Conservation (phyloP, 2,888 invertebrate genomes). For the Stramonita haemastoma region DNA sequence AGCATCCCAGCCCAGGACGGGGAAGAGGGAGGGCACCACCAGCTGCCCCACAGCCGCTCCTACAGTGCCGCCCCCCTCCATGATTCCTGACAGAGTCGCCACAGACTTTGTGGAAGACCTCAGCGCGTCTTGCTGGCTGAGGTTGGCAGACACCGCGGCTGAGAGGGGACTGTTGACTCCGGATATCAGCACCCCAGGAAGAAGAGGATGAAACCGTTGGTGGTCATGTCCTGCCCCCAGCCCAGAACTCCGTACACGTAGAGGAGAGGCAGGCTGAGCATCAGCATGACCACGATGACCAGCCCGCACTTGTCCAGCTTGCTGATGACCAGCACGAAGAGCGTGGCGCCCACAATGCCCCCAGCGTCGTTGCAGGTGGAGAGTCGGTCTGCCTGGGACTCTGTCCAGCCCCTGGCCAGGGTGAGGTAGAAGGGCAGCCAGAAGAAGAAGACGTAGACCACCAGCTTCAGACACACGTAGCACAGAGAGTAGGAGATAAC, state of each 20-base stretch:
- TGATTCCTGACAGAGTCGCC: slow-evolving; percentile 79
- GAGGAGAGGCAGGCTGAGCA: slow-evolving; percentile 70
- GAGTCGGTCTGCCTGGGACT: slow-evolving; percentile 77
- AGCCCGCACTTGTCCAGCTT: slow-evolving; percentile 66
- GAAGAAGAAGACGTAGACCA: slow-evolving; percentile 80
- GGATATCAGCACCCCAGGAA: slow-evolving; percentile 74
- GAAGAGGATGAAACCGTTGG: slow-evolving; percentile 78
- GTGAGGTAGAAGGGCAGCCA: slow-evolving; percentile 79
- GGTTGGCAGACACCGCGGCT: slow-evolving; percentile 79
- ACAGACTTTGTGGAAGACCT: slow-evolving; percentile 78
- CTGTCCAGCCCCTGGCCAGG: slow-evolving; percentile 73
- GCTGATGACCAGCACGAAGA: slow-evolving; percentile 44
- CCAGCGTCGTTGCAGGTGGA: slow-evolving; percentile 80
- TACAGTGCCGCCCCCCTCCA: slow-evolving; percentile 79
- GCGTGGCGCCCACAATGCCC: slow-evolving; percentile 75
- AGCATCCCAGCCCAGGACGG: slow-evolving; percentile 75
- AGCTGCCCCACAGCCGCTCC: slow-evolving; percentile 79
- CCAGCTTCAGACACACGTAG: slow-evolving; percentile 79
- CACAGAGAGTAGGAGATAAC: slow-evolving; percentile 78
- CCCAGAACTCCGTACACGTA: slow-evolving; percentile 69
- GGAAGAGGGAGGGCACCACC: slow-evolving; percentile 76
- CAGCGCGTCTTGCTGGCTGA: slow-evolving; percentile 76
- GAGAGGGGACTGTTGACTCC: slow-evolving; percentile 78
- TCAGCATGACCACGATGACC: slow-evolving; percentile 72
- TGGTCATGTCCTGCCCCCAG: slow-evolving; percentile 71